Evolutionary conservation across 2,113 vertebrate species (phyloP), one percentile per base, ranked within the genome.

Genomic region (Onychostruthus taczanowskii): DNA sequence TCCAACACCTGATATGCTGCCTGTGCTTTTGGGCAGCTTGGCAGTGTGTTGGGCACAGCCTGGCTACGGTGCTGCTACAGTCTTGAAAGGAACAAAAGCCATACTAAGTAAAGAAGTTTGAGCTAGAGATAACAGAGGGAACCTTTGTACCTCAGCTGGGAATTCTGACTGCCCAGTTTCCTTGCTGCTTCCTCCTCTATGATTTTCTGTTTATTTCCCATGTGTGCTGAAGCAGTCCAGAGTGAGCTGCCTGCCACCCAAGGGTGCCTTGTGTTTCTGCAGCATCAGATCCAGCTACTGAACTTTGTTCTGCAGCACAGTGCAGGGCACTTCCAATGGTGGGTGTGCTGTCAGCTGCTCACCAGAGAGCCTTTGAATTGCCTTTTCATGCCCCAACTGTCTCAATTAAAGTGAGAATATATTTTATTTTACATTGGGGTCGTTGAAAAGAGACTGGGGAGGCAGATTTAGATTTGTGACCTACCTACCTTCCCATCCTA

Each of bases 41-140:
- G 43, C 7, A 11, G 28, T 9, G 17, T 10, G 39, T 14, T 59
- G 46, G 30, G 47, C 18, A 30, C 37, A 13, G 58, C 8, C 63
- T 33, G 53, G 33, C n/a, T 12, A 15, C 0, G 0, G 53, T 0
- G 0, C 15, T 19, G 68, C 24, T 43, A 37, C 47, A 24, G 2
- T 17, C 73, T 47, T 4, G 1, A 63, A 28, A 37, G 44, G 49
- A 66, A 84, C 33, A 28, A 55, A 83, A 68, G 28, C 50, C 33
- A 50, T 4, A 37, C 43, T n/a, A 53, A 80, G 30, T 27, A 73
- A 64, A 62, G 12, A 43, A 74, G 30, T 8, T 52, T 24, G 27
- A 94, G 52, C 11, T 16, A 52, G 31, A 47, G 23, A 10, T 39
- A 90, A 58, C 7, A 39, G 59, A 76, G 16, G 35, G 26, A 73